Percentiles rank a stretch among this genome's conserved stretches.
Evolutionary conservation across 2,113 vertebrate species (phyloP).

Genomic region (Carettochelys insculpta): DNA sequence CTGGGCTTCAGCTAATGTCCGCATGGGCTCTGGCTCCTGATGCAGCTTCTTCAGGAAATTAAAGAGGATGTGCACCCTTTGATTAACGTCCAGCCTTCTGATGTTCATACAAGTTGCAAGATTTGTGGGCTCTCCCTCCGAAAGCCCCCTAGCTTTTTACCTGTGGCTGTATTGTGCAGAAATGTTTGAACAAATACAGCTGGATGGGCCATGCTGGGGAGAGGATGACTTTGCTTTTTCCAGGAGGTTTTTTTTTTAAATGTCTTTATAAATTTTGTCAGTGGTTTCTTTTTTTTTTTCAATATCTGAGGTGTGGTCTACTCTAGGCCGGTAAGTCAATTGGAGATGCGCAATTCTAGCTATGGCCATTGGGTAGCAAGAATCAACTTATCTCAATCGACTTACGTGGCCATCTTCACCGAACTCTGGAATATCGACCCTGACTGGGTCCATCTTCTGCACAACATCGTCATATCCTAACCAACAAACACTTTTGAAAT

Average conservation of each 20-base stretch:
- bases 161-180: neutral
- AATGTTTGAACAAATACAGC: neutral
- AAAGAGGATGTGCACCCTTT: neutral
- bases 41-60: accelerated
- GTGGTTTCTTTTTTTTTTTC: neutral
- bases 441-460: no score
- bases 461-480: no score
- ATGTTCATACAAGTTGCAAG: neutral
- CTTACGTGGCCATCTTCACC: no score
- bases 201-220: neutral
- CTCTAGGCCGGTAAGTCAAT: no score
- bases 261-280: neutral
- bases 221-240: neutral
- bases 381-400: no score
- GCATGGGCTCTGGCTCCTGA: accelerated
- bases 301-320: no score
- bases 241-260: neutral
- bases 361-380: no score
- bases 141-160: accelerated
- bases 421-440: no score
- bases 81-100: accelerated
- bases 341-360: no score
- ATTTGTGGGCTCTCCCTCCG: accelerated
- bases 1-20: neutral
- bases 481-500: neutral